Conservation (phyloP, 2,113 vertebrate genomes). For the Atractosteus spatula region DNA sequence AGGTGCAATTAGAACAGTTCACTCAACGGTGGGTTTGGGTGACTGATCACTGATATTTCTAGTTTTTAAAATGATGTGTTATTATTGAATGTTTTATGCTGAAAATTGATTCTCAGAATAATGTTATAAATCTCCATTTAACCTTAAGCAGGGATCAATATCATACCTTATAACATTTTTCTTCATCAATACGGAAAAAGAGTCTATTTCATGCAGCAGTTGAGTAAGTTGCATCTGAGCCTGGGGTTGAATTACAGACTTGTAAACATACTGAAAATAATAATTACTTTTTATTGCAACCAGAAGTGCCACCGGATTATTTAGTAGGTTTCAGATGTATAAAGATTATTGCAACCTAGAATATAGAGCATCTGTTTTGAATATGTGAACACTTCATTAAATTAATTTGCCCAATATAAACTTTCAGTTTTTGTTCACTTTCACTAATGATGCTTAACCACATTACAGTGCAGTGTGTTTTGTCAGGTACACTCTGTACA, state of each 20-base stretch:
- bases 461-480: background rate
- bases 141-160: too few relatives aligned
- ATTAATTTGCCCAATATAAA: background rate
- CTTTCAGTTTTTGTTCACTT: too few relatives aligned
- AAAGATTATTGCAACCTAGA: background rate
- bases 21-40: too few relatives aligned
- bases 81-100: too few relatives aligned
- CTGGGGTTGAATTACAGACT: background rate
- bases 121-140: too few relatives aligned
- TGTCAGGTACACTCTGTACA: background rate
- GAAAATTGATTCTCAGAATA: too few relatives aligned
- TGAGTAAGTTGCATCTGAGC: background rate
- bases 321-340: background rate
- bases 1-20: too few relatives aligned
- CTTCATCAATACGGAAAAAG: background rate
- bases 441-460: background rate
- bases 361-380: background rate
- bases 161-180: too few relatives aligned
- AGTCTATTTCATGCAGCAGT: background rate
- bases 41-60: too few relatives aligned
- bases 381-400: conserved; percentile 3
- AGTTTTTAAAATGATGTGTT: too few relatives aligned
- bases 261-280: background rate
- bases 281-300: background rate
- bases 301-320: background rate